Evolutionary conservation across 30 jellyfish, hydroid and myxozoan species (phyloP).

Genomic region (Calvadosia cruxmelitensis): DNA sequence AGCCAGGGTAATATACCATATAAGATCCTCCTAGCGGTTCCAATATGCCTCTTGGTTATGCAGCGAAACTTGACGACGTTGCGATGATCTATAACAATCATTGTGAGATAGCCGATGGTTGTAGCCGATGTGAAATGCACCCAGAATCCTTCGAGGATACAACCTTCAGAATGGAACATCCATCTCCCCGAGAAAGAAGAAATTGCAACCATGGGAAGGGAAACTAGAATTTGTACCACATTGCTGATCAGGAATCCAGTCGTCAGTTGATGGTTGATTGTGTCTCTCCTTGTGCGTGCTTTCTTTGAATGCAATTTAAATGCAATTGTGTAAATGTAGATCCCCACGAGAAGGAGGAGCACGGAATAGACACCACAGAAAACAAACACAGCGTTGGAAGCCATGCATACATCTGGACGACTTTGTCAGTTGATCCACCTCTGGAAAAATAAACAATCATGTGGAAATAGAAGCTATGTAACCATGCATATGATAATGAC

Average conservation of each 20-base stretch:
- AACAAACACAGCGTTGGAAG: not conserved
- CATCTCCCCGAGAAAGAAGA: not conserved
- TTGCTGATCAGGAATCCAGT: not conserved
- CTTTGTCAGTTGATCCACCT: not conserved
- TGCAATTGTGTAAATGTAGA: not conserved
- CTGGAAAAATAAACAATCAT: no score
- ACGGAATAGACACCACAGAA: not conserved
- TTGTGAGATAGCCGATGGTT: not conserved
- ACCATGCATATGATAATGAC: no score
- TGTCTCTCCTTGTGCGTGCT: not conserved
- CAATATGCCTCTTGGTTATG: not conserved
- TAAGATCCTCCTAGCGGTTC: constrained; percentile 4
- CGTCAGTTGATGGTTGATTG: not conserved
- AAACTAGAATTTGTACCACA: not conserved
- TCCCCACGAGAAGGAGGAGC: not conserved
- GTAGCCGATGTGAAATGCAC: not conserved
- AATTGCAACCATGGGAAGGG: not conserved
- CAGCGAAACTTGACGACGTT: not conserved
- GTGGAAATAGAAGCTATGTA: no score
- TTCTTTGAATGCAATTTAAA: not conserved
- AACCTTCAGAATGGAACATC: not conserved
- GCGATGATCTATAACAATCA: not conserved
- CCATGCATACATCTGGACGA: no score
- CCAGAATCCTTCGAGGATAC: not conserved
- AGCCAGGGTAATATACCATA: constrained; percentile 9